A percentile compares a stretch with the other conserved stretches of the same genome.
phyloP scores from a whole-genome alignment of 2,797 vertebrate genomes.

The Chelon auratus region DNA sequence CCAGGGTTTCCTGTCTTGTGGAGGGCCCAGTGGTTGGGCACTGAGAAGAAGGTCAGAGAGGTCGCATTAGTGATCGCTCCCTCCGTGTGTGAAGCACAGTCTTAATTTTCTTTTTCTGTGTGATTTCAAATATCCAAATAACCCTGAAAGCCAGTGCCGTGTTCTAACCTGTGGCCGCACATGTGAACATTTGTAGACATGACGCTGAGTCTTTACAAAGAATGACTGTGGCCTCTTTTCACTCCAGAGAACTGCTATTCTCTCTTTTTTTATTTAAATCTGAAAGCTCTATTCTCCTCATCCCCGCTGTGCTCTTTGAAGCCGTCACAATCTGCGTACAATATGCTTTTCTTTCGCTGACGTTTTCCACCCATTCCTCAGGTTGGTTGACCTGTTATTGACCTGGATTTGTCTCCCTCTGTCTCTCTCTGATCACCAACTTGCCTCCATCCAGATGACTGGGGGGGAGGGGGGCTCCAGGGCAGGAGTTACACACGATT shows the following conservation, averaged over 20 bases:
- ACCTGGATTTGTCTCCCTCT: neutral
- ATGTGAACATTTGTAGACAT: constrained; percentile 20
- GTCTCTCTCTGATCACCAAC: constrained; percentile 5
- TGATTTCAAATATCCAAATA: constrained; percentile 29
- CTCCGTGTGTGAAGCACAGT: neutral
- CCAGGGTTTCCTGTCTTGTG: neutral
- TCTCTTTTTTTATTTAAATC: constrained; percentile 1
- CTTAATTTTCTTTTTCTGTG: neutral
- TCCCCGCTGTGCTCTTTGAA: constrained; percentile 14
- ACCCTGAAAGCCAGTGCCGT: constrained; percentile 19
- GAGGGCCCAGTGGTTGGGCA: neutral
- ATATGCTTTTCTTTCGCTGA: neutral
- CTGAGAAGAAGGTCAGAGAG: constrained; percentile 12
- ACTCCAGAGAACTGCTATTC: no score
- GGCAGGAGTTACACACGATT: constrained; percentile 18
- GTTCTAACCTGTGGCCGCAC: neutral
- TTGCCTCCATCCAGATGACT: constrained; percentile 9
- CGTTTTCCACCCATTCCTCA: constrained; percentile 7
- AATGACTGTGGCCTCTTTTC: neutral
- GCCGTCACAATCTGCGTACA: constrained; percentile 11
- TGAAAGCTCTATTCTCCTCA: constrained; percentile 9
- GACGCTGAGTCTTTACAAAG: constrained; percentile 28
- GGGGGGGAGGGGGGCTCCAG: neutral
- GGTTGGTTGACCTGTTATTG: constrained; percentile 21
- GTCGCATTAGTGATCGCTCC: constrained; percentile 12